Base-by-base conservation (phyloP, 92 coral and sea anemone species). In the Epizoanthus rinbou region DNA sequence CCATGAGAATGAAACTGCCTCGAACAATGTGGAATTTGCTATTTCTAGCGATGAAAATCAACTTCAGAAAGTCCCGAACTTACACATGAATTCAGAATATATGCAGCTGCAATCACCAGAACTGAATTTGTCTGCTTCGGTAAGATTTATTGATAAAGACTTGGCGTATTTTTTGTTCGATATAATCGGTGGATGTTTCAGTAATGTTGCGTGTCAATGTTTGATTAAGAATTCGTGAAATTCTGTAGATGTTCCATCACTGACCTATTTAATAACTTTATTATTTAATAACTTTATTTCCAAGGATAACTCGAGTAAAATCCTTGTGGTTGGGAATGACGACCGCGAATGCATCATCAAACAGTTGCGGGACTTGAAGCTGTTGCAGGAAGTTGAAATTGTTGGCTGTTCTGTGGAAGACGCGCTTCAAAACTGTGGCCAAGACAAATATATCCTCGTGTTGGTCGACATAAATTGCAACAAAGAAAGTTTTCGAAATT, bases 271-370 rank as follows among this genome's bases (percentile, higher is more conserved):
- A 43, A 19, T 13, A 60, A 54, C 66, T 15, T 58, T 81, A 24
- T 75, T 74, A 45, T 41, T 78, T n/a, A 43, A 19, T 13, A 60
- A 54, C 66, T 15, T 58, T 81, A 24, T 75, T 74, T 79, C 56
- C 72, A 93, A 28, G 98, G 91, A 89, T 69, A 88, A 53, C 10
- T 65, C 74, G 37, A 75, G 76, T 79, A 89, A 83, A 83, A 84
- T 93, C 62, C 91, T 93, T 64, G 87, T 93, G 33, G 87, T 93
- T 52, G 89, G 83, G 82, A 87, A 88, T n/a, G 87, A 58, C 25
- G 80, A 85, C 75, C 76, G 80, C 16, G 87, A 83, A 24, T 84
- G 72, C 10, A 82, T 93, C 60, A 63, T 71, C 64, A 79, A 84
- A 66, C 83, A 80, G 69, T 84, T 92, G 69, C 53, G 88, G 24